Conservation (phyloP, 2,797 vertebrate genomes). For the Pseudomugil tenellus region DNA sequence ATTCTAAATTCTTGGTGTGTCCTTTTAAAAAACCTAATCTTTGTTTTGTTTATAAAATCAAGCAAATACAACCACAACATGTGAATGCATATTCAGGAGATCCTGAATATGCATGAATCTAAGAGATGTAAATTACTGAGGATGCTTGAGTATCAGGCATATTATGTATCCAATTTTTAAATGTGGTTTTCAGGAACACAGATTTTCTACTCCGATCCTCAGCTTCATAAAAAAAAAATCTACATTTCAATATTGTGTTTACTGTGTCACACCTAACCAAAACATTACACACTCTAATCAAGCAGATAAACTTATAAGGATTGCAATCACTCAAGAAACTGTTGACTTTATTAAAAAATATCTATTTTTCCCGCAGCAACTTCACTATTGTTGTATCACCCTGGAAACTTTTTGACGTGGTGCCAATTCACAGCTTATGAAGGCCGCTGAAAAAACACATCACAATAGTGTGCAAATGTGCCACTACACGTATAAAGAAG, state of each 20-base stretch:
- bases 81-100: constrained; percentile 5
- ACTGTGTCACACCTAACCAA: not conserved
- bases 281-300: not conserved
- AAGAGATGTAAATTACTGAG: constrained; percentile 20
- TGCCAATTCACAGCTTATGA: constrained; percentile 12
- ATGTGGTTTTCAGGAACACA: not conserved
- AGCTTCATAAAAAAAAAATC: constrained; percentile 7
- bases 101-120: not conserved
- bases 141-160: constrained; percentile 5
- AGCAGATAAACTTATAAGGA: not conserved
- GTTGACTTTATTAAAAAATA: not conserved
- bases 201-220: constrained; percentile 8
- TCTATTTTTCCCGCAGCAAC: not conserved
- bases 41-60: not conserved
- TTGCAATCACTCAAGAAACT: not conserved
- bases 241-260: not conserved
- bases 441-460: constrained; percentile 12
- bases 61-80: constrained; percentile 10
- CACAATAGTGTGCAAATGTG: constrained; percentile 10
- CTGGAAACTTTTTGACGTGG: not conserved
- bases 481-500: constrained; percentile 6
- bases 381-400: constrained; percentile 1
- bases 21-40: not conserved
- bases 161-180: not conserved
- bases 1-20: not conserved